These are phyloP conservation scores for Eilema caniola DNA, from an alignment of 2,888 invertebrate genomes.

Conservation along the genomic window DNA sequence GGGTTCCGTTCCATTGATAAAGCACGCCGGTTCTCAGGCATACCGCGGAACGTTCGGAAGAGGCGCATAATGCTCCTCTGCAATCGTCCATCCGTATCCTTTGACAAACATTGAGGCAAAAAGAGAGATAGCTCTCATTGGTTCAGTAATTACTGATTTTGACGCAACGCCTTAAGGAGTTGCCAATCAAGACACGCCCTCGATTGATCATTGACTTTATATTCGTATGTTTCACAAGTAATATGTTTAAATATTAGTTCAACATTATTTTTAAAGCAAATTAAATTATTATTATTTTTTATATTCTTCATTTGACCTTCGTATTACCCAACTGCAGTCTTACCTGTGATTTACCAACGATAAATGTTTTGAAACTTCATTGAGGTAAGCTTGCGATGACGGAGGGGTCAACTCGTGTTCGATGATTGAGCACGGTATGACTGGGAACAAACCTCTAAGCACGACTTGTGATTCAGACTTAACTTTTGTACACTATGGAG, in stretches of 20 bases:
- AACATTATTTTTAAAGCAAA: not conserved
- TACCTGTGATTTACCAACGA: constrained; percentile 40
- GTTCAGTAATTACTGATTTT: constrained; percentile 32
- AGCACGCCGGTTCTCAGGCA: constrained; percentile 66
- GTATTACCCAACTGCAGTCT: constrained; percentile 21
- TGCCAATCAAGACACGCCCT: constrained; percentile 44
- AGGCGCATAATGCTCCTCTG: constrained; percentile 54
- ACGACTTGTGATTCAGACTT: constrained; percentile 65
- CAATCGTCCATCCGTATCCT: constrained; percentile 47
- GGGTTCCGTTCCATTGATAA: constrained; percentile 47
- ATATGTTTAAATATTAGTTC: not conserved
- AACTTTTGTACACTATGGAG: constrained; percentile 38
- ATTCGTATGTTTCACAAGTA: not conserved
- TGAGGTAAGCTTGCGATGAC: constrained; percentile 33
- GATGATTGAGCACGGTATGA: constrained; percentile 66
- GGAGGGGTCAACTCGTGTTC: constrained; percentile 66
- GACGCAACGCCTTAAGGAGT: constrained; percentile 37
- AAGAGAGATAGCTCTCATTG: constrained; percentile 28
- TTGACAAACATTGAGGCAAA: constrained; percentile 43
- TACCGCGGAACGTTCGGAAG: constrained; percentile 67
- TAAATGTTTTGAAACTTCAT: constrained; percentile 36
- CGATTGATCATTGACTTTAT: constrained; percentile 19
- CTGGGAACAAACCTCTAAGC: constrained; percentile 55
- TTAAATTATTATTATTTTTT: not conserved
- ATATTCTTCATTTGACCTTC: constrained; percentile 4